Conservation (phyloP, 2,888 invertebrate species). For the Agrochola lota region DNA sequence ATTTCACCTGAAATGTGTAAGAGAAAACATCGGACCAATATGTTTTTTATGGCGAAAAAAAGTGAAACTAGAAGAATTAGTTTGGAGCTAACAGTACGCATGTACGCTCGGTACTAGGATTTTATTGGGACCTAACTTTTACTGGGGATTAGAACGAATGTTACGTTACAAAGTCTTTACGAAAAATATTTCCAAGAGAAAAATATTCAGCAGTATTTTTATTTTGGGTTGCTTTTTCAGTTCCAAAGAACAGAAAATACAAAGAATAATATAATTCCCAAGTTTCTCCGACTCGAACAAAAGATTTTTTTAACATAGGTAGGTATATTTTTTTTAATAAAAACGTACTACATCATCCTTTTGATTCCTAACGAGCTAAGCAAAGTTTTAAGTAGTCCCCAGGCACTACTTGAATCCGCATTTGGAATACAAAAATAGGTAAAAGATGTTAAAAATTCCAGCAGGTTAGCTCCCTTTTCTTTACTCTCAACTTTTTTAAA, state of each 20-base stretch:
- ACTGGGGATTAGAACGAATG: constrained; percentile 55
- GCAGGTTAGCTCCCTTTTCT: constrained; percentile 37
- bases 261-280: constrained; percentile 26
- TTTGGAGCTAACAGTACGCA: constrained; percentile 67
- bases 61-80: constrained; percentile 69
- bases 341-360: constrained; percentile 48
- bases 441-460: constrained; percentile 46
- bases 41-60: constrained; percentile 75
- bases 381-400: constrained; percentile 57
- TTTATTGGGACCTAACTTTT: constrained; percentile 68
- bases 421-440: constrained; percentile 55
- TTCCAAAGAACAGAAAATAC: constrained; percentile 18
- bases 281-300: constrained; percentile 8
- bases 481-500: constrained; percentile 23
- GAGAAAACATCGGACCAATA: constrained; percentile 75
- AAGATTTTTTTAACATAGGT: constrained; percentile 18
- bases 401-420: constrained; percentile 55
- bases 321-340: constrained; percentile 6
- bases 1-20: constrained; percentile 76
- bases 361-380: constrained; percentile 56
- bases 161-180: constrained; percentile 44
- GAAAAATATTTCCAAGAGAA: constrained; percentile 10
- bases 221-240: constrained; percentile 14
- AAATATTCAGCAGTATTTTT: constrained; percentile 41
- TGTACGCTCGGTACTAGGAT: constrained; percentile 60